Conservation (phyloP, 2,888 invertebrate species). For the Eupithecia insigniata region DNA sequence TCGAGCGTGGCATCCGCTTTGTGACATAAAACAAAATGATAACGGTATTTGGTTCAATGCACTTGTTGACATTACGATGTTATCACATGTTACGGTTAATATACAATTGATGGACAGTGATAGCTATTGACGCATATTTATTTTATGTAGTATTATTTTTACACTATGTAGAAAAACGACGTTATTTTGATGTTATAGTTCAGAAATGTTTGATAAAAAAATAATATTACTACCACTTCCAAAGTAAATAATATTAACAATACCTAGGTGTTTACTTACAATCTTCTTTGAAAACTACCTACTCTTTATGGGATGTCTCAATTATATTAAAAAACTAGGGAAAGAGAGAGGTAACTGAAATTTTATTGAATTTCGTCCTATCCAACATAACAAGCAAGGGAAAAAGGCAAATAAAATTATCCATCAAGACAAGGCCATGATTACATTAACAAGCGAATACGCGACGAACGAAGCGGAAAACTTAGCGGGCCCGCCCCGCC, state of each 20-base stretch:
- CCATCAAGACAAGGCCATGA: slow-evolving; percentile 61
- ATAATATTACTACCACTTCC: background rate
- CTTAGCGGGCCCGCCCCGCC: slow-evolving; percentile 64
- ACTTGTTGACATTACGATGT: slow-evolving; percentile 27
- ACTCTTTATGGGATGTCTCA: background rate
- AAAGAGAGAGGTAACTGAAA: background rate
- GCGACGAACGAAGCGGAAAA: slow-evolving; percentile 76
- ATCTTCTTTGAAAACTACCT: background rate
- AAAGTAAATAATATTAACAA: background rate
- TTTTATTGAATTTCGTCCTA: background rate
- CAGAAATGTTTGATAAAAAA: too few species aligned
- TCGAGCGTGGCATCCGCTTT: slow-evolving; percentile 72
- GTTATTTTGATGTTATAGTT: background rate
- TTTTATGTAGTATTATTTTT: background rate
- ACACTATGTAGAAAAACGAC: background rate
- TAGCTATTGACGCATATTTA: background rate
- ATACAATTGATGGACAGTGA: background rate
- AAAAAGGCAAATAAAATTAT: slow-evolving; percentile 55
- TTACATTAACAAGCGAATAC: slow-evolving; percentile 73
- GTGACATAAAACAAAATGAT: slow-evolving; percentile 67
- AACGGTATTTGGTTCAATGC: slow-evolving; percentile 56
- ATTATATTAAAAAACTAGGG: background rate
- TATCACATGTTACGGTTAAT: slow-evolving; percentile 22
- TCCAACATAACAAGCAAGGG: slow-evolving; percentile 12
- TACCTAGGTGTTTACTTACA: background rate